Evolutionary conservation across 2,888 invertebrate species (phyloP), one percentile per base, ranked within the genome.

Genomic region (Strigamia crassipes): DNA sequence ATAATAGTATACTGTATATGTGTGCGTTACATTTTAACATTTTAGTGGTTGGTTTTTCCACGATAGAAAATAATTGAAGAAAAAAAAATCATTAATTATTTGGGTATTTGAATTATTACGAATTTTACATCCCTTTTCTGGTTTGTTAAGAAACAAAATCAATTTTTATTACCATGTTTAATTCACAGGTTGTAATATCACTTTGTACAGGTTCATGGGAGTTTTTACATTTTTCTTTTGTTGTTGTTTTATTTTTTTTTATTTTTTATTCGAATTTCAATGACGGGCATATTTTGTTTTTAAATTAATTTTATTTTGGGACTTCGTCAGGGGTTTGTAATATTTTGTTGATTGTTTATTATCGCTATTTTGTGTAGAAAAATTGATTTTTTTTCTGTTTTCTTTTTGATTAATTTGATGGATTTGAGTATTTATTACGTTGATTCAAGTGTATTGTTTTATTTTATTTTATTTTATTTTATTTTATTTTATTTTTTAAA

Each of bases 1-100:
- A 77, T 77, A 77, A 31, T 31, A 77, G 42, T 80, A 80, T 80
- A 80, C 80, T 80, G 80, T 80, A 80, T 80, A 80, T 80, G 80
- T 80, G 80, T 80, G 80, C 42, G 46, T 79, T 31, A 21, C 27
- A n/a, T n/a, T 21, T 23, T 78, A 51, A 15, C 15, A 51, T 51
- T 51, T 51, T 18, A 51, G 18, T 51, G 51, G 79, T 79, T 34
- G 79, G 34, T 79, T 79, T 18, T 78, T 78, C 23, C 23, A 78
- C 23, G 10, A 78, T 31, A 23, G 78, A 23, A 78, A 27, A 61
- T 18, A 18, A 18, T 61, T 38, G 38, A 38, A n/a, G n/a, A n/a
- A n/a, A n/a, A n/a, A n/a, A 38, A 38, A 38, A 6, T 51, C 0
- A 51, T 10, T 51, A 18, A 18, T 27, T 27, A 51, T 51, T 51